These are phyloP conservation scores for Esox lucius DNA, from an alignment of 2,797 vertebrate species.

Conservation along the genomic window DNA sequence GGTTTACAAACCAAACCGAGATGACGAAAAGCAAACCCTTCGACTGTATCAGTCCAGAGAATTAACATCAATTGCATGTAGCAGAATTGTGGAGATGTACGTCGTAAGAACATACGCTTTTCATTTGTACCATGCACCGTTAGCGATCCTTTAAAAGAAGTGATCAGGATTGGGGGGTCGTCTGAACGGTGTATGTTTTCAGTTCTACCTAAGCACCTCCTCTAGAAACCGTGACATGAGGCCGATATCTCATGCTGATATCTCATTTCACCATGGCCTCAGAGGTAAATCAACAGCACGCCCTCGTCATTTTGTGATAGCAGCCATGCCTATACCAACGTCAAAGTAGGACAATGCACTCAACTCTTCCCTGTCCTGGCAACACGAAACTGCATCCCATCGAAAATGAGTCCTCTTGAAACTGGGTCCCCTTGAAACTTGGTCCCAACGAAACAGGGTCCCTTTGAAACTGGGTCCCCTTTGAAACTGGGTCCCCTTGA, in stretches of 20 bases:
- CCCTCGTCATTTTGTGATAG: background rate
- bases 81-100: conserved; percentile 54
- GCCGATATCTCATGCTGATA: background rate
- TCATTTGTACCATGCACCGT: conserved; percentile 64
- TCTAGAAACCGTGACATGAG: conserved; percentile 13
- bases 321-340: background rate
- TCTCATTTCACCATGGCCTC: conserved; percentile 35
- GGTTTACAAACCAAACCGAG: conserved; percentile 65
- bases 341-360: too few species aligned
- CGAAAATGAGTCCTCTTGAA: too few species aligned
- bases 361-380: too few species aligned
- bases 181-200: conserved; percentile 4
- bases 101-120: conserved; percentile 69
- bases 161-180: background rate
- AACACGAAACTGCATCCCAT: too few species aligned
- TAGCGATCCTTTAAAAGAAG: background rate
- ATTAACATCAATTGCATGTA: conserved; percentile 68
- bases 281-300: conserved; percentile 30
- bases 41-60: conserved; percentile 62
- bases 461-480: too few species aligned
- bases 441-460: too few species aligned
- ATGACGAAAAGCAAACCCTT: conserved; percentile 68
- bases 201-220: conserved; percentile 30
- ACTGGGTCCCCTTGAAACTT: too few species aligned
- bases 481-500: too few species aligned